Percentiles rank a stretch among this genome's conserved stretches.
These are phyloP conservation scores for Sebastes iracundus DNA, from an alignment of 2,797 vertebrate species.

Conservation along the genomic window DNA sequence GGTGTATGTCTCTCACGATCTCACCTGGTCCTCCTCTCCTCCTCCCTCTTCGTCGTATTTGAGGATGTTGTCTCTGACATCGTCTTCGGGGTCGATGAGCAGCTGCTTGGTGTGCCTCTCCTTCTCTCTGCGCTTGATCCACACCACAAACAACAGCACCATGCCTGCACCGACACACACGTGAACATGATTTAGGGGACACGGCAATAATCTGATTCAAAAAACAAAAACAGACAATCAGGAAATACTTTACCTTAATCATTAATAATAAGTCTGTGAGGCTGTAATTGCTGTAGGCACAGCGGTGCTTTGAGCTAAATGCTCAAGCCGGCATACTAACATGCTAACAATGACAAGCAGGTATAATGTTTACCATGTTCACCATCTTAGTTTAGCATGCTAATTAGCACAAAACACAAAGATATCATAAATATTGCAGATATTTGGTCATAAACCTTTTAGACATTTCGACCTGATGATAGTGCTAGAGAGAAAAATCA, in stretches of 20 bases:
- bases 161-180: conserved; percentile 80
- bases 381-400: neutral
- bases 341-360: too few species aligned
- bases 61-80: conserved; percentile 95
- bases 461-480: neutral
- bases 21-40: conserved; percentile 95
- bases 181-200: too few species aligned
- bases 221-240: neutral
- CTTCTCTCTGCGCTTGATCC: conserved; percentile 93
- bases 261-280: neutral
- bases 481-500: neutral
- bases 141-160: conserved; percentile 92
- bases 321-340: too few species aligned
- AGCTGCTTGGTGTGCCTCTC: conserved; percentile 95
- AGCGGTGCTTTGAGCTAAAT: too few species aligned
- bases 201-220: neutral
- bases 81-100: conserved; percentile 94
- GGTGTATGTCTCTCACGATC: neutral
- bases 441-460: neutral
- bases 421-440: neutral
- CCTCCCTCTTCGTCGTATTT: conserved; percentile 96
- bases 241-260: neutral
- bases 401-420: neutral
- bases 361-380: too few species aligned
- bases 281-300: neutral